phyloP scores from a whole-genome alignment of 2,888 invertebrate species.

The Entomobrya proxima region DNA sequence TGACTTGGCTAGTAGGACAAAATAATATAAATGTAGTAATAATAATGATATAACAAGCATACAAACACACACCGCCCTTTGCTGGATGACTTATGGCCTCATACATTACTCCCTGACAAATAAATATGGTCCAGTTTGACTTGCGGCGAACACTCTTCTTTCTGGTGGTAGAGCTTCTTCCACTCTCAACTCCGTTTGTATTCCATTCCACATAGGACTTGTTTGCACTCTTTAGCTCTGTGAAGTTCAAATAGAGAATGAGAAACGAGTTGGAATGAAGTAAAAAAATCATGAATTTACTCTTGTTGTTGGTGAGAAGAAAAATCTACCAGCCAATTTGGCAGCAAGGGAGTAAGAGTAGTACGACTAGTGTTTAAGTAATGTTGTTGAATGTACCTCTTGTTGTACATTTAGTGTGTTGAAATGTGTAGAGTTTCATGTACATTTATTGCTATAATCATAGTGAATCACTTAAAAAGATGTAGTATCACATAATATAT shows the following conservation, averaged over 20 bases:
- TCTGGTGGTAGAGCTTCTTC: constrained; percentile 4
- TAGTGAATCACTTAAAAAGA: not conserved
- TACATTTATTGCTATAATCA: not conserved
- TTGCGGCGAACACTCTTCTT: constrained; percentile 52
- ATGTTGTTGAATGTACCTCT: not conserved
- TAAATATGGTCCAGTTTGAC: constrained; percentile 68
- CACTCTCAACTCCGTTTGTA: not conserved
- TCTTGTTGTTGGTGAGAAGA: not conserved
- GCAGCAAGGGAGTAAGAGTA: not conserved
- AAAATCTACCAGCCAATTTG: not conserved
- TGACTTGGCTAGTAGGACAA: constrained; percentile 16
- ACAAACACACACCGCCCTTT: constrained; percentile 53
- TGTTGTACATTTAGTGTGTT: too few relatives aligned
- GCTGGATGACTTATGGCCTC: constrained; percentile 67
- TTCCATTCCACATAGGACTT: constrained; percentile 2
- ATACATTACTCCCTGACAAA: constrained; percentile 67
- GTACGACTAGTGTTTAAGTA: not conserved
- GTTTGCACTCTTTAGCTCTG: constrained; percentile 13
- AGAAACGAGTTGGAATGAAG: not conserved
- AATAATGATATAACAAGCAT: constrained; percentile 47
- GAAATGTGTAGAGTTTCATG: not conserved
- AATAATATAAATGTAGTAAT: constrained; percentile 50
- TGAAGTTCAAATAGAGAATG: constrained; percentile 43
- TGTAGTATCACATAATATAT: not conserved
- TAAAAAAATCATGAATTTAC: constrained; percentile 27